Evolutionary conservation across 2,888 invertebrate species (phyloP), one percentile per base, ranked within the genome.

Genomic region (Platycheirus albimanus): DNA sequence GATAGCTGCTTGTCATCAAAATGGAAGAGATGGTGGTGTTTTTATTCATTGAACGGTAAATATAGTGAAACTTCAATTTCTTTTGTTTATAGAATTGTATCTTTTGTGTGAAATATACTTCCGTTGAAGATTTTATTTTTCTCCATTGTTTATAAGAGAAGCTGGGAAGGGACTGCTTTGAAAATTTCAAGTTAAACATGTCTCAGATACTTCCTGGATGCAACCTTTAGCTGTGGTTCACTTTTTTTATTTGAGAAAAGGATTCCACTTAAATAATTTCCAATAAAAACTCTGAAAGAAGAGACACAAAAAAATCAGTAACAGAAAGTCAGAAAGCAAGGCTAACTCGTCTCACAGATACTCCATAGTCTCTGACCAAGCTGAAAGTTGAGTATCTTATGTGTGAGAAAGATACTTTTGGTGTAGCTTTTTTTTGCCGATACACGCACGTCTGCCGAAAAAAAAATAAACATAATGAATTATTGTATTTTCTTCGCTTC

Each of bases 1-100:
- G 3, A 10, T 20, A 24, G 56, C 1, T 15, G 47, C 24, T 24
- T 56, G 11, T 47, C 5, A 1, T 1, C 47, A 19, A 43, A 28
- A 83, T 83, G 83, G 83, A 83, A 49, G 78, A 83, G 20, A 69
- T 83, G 36, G 6, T 83, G 24, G 69, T 83, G 56, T 83, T 78
- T 47, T 45, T 69, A 2, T 19, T 83, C 30, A 56, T 83, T 43
- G 83, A 74, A 56, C 67, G 83, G 83, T 83, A 83, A 74, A 58
- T 83, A 83, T 77, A 4, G 2, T 7, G 17, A 3, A 20, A 20
- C 4, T 10, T 43, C 7, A 43, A 13, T 19, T 3, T 33, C 30
- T 6, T 33, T 8, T 33, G 7, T 8, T 3, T 8, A 33, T 33
- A 33, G 1, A 33, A 33, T 17, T 41, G 11, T 67, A 51, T 67